Evolutionary conservation across 1,140 invertebrate genomes (phyloP).

Genomic region (Vollenhovia emeryi): DNA sequence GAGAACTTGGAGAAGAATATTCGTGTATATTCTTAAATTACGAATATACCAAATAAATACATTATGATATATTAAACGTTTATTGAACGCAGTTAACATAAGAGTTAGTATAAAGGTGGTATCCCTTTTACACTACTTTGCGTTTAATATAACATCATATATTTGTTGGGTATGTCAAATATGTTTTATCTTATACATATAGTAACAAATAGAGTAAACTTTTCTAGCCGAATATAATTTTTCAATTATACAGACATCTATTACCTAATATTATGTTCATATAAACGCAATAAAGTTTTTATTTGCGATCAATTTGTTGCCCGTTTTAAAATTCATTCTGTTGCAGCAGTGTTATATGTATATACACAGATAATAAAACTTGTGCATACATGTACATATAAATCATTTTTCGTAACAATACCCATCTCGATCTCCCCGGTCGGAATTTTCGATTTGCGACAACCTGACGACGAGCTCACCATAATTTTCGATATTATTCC

Average conservation of each 20-base stretch:
- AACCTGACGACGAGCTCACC: neutral
- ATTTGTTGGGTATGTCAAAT: too few species aligned
- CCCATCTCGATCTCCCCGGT: neutral
- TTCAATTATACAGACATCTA: neutral
- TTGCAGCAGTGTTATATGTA: neutral
- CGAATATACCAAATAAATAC: too few species aligned
- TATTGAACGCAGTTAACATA: too few species aligned
- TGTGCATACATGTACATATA: neutral
- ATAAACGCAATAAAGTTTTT: neutral
- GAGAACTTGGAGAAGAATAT: neutral
- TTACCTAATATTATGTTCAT: neutral
- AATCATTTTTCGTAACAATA: neutral
- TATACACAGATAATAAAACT: neutral
- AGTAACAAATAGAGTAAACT: too few species aligned
- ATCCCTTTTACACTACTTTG: too few species aligned
- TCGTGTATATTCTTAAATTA: neutral
- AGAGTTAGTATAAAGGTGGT: too few species aligned
- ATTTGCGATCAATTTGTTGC: neutral
- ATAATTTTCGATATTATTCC: constrained; percentile 45
- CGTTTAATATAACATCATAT: too few species aligned
- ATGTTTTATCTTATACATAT: too few species aligned
- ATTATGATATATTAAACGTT: too few species aligned
- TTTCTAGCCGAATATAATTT: neutral
- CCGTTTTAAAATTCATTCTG: neutral
- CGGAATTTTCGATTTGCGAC: constrained; percentile 30